phyloP scores from a whole-genome alignment of 92 coral and sea anemone species.

The Ricordea florida region DNA sequence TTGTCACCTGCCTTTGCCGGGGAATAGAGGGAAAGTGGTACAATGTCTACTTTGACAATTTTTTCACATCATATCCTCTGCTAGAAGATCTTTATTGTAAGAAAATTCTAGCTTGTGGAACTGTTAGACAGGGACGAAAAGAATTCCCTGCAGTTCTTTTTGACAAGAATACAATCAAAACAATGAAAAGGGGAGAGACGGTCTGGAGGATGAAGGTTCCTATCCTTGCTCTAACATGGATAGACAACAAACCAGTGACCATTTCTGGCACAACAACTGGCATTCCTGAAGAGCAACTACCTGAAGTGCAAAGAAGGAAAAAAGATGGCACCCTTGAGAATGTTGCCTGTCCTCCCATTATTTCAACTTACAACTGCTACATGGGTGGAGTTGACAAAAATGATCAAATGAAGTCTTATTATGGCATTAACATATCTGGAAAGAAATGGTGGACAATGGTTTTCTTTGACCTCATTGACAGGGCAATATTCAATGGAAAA shows the following conservation, averaged over 20 bases:
- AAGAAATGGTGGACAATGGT: conserved; percentile 22
- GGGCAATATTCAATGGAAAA: conserved; percentile 7
- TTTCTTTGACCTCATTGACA: conserved; percentile 23
- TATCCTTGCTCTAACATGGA: background rate
- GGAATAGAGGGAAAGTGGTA: conserved; percentile 17
- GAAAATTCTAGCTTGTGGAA: conserved; percentile 33
- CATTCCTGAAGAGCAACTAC: background rate
- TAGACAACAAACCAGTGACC: background rate
- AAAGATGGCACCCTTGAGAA: conserved; percentile 6
- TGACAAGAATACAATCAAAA: background rate
- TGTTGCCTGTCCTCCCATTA: conserved; percentile 1
- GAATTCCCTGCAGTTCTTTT: conserved; percentile 8
- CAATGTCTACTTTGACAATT: conserved; percentile 21
- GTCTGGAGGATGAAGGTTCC: conserved; percentile 1
- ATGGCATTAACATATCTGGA: background rate
- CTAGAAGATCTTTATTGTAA: background rate
- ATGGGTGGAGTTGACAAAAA: conserved; percentile 46
- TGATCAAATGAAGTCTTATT: conserved; percentile 32
- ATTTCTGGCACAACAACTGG: background rate
- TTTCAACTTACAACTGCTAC: conserved; percentile 15
- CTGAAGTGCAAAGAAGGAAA: conserved; percentile 26
- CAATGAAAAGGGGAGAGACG: background rate
- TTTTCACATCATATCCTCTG: conserved; percentile 6
- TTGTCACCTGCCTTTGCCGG: conserved; percentile 2
- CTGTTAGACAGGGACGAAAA: conserved; percentile 8